Base-by-base conservation (phyloP, 2,888 invertebrate genomes). In the Chymomyza amoena region DNA sequence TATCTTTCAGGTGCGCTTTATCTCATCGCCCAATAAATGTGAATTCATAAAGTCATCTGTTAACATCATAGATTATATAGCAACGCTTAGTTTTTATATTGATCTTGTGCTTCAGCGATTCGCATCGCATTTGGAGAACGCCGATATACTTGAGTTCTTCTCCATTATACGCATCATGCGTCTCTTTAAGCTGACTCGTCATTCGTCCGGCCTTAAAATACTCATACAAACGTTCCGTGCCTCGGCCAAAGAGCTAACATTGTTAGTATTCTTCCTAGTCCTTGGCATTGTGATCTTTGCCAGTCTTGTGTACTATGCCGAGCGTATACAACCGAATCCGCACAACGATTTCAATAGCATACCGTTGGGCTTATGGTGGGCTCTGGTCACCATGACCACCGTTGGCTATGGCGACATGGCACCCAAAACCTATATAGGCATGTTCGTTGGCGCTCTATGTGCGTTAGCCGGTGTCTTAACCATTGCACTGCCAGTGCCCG, bases 361-460 rank as follows among this genome's bases (percentile, higher is more conserved):
- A 93, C 99, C 99, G 60, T 93, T 98, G 88, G 99, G 99, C 60
- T 93, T 99, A 79, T 99, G 99, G 99, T 99, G 99, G 99, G 99
- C 99, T 60, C 94, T 99, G 92, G 98, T 99, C 80, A 99, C 99
- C 81, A 99, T 99, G 99, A 99, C 99, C 82, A 98, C 98, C 0
- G 98, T 99, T 70, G 99, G 99, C 59, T 99, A 99, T 92, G 99
- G 99, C 70, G 98, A 99, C 92, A 99, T 99, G 98, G 98, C 96
- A 83, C 98, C 99, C 74, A 98, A 98, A 92, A 99, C 99, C 57
- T 99, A 99, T 92, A 96, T 98, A 78, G 99, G 99, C 79, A 99
- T 99, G 99, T 98, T 99, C 91, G 98, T 99, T 79, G 99, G 99
- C 81, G 98, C 98, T 16, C 94, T 99, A 62, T 99, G 99, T 93